phyloP scores from a whole-genome alignment of 1,140 invertebrate genomes.

The Pissodes strobi region DNA sequence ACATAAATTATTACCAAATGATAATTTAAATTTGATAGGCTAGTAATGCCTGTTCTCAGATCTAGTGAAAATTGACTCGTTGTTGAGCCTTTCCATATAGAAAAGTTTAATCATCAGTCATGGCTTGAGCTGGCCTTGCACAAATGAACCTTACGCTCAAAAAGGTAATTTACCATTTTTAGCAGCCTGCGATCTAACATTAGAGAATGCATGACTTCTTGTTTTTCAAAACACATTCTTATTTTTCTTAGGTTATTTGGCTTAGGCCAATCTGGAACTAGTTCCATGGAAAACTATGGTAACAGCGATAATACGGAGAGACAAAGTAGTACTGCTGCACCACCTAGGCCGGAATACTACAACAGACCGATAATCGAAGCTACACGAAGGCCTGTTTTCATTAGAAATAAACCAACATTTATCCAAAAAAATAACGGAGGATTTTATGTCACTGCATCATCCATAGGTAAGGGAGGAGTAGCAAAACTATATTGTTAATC shows the following conservation, averaged over 20 bases:
- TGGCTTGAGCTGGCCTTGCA: no score
- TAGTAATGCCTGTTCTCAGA: no score
- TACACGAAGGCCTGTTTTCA: slow-evolving; percentile 26
- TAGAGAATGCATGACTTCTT: no score
- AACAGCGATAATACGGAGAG: background rate
- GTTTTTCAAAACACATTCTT: no score
- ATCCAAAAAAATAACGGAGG: slow-evolving; percentile 25
- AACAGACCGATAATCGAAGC: slow-evolving; percentile 18
- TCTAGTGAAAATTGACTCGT: no score
- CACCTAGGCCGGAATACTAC: background rate
- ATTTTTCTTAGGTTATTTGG: slow-evolving; percentile 31
- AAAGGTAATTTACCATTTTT: no score
- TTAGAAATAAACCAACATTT: slow-evolving; percentile 31
- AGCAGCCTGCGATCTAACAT: no score
- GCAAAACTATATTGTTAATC: background rate
- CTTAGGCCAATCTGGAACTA: background rate
- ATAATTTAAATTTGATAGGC: no score
- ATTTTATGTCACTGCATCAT: slow-evolving; percentile 27
- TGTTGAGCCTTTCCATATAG: no score
- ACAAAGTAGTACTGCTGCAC: background rate
- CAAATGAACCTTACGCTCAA: no score
- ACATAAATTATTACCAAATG: no score
- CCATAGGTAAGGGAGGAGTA: background rate
- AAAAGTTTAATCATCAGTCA: no score
- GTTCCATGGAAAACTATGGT: background rate